Base-by-base conservation (phyloP, 2,797 vertebrate species). In the Gastrophryne carolinensis region DNA sequence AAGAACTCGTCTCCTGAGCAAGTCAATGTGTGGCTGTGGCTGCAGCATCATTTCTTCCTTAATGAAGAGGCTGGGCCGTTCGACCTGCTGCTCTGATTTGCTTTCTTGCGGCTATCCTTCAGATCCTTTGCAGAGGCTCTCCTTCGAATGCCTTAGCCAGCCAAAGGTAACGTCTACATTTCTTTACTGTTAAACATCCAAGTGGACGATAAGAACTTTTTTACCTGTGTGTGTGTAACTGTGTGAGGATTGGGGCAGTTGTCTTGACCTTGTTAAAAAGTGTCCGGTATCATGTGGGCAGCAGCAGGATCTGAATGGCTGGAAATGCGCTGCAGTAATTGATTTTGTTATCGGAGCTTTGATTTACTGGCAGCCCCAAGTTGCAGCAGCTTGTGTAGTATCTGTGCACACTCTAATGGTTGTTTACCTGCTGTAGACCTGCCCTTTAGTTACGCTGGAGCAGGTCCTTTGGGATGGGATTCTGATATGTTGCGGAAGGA, bases 11-110 rank as follows among this genome's bases (percentile, higher is more conserved):
- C 91, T 87, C 85, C 95, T 94, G 93, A 97, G 89, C 90, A 92
- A 91, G 90, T 95, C 93, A 89, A 98, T 99, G 98, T 98, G 97
- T 87, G 95, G 96, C 91, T 98, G 97, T 94, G 94, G 94, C 89
- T 97, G 96, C 93, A 96, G 94, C 92, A 83, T 98, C 91, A 93
- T 99, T 94, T 98, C 95, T 84, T 96, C 94, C 84, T 91, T 99
- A 92, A 98, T 98, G 98, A 99, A 99, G 96, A 96, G 94, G 90
- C 92, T 98, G 92, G 94, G 96, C 87, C 91, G 96, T 90, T 93
- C 93, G 70, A 92, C 94, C 81, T 99, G 96, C 94, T 99, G 96
- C 93, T 97, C 94, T 81, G 92, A 96, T 89, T 91, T 98, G 84
- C 93, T 98, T 1, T 93, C 95, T 89, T 96, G 93, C 91, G 95